A percentile compares a stretch with the other conserved stretches of the same genome.
Conservation (phyloP, 2,113 vertebrate genomes). For the Psittacula cyanocephala region DNA sequence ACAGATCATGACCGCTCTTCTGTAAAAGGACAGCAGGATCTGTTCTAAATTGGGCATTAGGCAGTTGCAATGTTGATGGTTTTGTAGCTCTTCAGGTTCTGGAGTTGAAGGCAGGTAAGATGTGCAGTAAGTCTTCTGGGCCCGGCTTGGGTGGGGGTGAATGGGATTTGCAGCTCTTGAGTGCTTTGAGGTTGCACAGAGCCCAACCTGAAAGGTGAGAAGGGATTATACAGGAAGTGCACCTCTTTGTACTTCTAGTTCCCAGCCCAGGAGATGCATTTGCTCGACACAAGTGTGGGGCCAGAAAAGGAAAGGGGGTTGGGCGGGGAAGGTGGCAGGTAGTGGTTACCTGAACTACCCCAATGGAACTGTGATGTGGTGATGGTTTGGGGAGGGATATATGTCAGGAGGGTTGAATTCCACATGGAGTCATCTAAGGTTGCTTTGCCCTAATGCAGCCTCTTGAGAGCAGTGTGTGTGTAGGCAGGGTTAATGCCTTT, state of each 20-base stretch:
- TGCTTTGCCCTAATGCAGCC: neutral
- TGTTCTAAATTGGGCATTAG: neutral
- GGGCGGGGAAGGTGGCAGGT: neutral
- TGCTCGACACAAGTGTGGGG: neutral
- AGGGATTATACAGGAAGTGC: neutral
- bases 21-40: neutral
- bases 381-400: neutral
- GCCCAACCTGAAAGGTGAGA: slow-evolving; percentile 57
- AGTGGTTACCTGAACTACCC: neutral
- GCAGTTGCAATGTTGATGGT: slow-evolving; percentile 40
- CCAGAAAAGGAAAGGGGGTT: neutral
- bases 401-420: neutral
- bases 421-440: neutral
- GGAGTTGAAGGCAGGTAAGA: slow-evolving; percentile 60
- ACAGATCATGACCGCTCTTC: neutral
- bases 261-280: neutral
- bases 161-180: slow-evolving; percentile 26
- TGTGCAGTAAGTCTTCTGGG: slow-evolving; percentile 60
- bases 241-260: neutral
- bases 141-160: slow-evolving; percentile 62
- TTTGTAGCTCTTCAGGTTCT: slow-evolving; percentile 58
- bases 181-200: slow-evolving; percentile 38
- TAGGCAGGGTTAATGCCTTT: neutral
- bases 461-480: neutral
- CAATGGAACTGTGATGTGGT: neutral